Conservation (phyloP, 2,888 invertebrate genomes). For the Drosophila ustulata region DNA sequence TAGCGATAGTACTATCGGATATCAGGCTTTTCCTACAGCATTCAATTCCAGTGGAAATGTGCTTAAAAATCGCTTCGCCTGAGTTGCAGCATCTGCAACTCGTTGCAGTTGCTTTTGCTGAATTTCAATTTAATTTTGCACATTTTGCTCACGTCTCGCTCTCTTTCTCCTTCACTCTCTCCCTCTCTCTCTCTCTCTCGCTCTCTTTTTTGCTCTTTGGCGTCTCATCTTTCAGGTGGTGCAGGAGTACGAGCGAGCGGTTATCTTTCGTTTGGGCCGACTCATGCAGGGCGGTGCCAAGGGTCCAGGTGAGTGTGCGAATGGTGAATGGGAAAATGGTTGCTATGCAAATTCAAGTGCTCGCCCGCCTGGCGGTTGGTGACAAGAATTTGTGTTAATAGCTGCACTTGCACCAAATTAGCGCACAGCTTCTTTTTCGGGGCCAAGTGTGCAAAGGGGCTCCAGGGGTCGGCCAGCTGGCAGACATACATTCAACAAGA, state of each 20-base stretch:
- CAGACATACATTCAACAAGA: background rate
- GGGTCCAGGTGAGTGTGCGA: constrained; percentile 91
- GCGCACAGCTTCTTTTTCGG: constrained; percentile 53
- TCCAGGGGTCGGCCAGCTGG: constrained; percentile 17
- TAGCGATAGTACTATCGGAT: background rate
- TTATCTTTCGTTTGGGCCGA: constrained; percentile 96
- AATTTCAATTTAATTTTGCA: constrained; percentile 50
- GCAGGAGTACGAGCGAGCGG: constrained; percentile 97
- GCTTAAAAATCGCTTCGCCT: constrained; percentile 28
- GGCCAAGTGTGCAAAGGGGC: constrained; percentile 32
- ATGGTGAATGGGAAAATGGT: constrained; percentile 11
- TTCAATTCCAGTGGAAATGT: constrained; percentile 1
- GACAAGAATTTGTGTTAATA: constrained; percentile 80
- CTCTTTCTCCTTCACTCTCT: background rate
- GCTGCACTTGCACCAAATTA: constrained; percentile 82
- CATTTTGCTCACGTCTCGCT: constrained; percentile 31
- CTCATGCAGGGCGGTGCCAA: constrained; percentile 96
- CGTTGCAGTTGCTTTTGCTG: constrained; percentile 21
- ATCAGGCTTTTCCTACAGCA: background rate
- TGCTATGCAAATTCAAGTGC: constrained; percentile 76
- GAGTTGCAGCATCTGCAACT: constrained; percentile 24
- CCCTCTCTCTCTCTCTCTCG: background rate
- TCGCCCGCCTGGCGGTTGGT: constrained; percentile 38
- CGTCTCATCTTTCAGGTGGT: constrained; percentile 89
- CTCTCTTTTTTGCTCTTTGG: background rate